Conservation (phyloP, 2,888 invertebrate species). For the Fabriciana adippe region DNA sequence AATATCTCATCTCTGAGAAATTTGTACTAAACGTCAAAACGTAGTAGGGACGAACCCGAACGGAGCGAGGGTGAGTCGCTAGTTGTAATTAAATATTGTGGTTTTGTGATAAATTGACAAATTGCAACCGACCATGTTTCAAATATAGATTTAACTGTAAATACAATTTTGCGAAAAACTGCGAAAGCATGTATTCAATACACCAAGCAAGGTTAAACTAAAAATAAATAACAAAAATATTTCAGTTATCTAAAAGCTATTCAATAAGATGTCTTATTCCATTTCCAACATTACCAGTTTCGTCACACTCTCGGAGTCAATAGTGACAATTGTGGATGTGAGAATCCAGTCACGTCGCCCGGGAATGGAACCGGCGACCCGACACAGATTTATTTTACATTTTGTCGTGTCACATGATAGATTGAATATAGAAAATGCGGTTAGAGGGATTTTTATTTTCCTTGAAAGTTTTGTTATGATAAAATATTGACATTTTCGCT, state of each 20-base stretch:
- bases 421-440: slow-evolving; percentile 35
- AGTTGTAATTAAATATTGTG: no score
- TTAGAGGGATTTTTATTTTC: slow-evolving; percentile 18
- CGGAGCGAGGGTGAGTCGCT: no score
- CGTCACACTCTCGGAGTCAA: slow-evolving; percentile 28
- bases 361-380: slow-evolving; percentile 32
- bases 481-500: background rate
- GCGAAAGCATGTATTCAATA: no score
- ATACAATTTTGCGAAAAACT: no score
- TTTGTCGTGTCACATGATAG: slow-evolving; percentile 35
- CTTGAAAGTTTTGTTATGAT: slow-evolving; percentile 9
- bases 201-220: no score
- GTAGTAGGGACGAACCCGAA: no score
- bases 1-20: no score
- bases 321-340: slow-evolving; percentile 29
- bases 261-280: slow-evolving; percentile 9
- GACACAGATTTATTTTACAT: slow-evolving; percentile 36
- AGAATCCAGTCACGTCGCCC: slow-evolving; percentile 37
- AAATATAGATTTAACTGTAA: no score
- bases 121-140: no score
- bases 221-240: no score
- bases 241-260: slow-evolving; percentile 3
- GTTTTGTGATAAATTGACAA: no score
- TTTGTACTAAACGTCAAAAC: no score
- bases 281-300: slow-evolving; percentile 14